phyloP scores from a whole-genome alignment of 2,113 vertebrate genomes.

The Brachypteracias leptosomus region DNA sequence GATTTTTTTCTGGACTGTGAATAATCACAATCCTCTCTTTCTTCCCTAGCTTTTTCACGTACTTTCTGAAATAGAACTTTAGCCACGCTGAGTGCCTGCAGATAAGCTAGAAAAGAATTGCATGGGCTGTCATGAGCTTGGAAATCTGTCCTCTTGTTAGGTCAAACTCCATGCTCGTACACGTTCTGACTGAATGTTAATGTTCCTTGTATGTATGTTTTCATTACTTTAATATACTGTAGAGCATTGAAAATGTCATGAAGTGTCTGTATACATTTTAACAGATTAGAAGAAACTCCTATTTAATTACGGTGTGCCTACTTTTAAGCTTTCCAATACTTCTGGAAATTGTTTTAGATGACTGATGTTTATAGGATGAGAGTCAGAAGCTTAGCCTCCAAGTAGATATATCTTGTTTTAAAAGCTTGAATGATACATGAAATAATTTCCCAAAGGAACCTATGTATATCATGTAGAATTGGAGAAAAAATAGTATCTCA shows the following conservation, averaged over 20 bases:
- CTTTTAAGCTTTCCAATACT: background rate
- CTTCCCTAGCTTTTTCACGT: background rate
- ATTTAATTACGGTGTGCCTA: background rate
- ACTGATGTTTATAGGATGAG: background rate
- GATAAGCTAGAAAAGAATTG: background rate
- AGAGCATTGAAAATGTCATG: background rate
- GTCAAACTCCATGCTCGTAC: background rate
- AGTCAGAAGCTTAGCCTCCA: background rate
- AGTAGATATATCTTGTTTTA: background rate
- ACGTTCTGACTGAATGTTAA: background rate
- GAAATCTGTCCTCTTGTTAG: background rate
- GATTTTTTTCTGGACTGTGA: slow-evolving; percentile 10
- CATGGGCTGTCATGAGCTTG: background rate
- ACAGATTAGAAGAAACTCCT: background rate
- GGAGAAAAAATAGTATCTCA: slow-evolving; percentile 7
- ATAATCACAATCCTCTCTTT: background rate
- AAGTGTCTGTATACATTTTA: too few species aligned
- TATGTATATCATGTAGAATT: background rate
- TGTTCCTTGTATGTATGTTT: slow-evolving; percentile 6
- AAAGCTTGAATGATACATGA: slow-evolving; percentile 12
- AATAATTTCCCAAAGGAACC: slow-evolving; percentile 42
- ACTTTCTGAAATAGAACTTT: slow-evolving; percentile 6
- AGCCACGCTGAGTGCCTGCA: background rate
- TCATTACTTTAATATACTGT: background rate
- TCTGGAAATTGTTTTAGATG: background rate